These are phyloP conservation scores for Margarornis squamiger DNA, from an alignment of 2,797 vertebrate genomes.

Conservation along the genomic window DNA sequence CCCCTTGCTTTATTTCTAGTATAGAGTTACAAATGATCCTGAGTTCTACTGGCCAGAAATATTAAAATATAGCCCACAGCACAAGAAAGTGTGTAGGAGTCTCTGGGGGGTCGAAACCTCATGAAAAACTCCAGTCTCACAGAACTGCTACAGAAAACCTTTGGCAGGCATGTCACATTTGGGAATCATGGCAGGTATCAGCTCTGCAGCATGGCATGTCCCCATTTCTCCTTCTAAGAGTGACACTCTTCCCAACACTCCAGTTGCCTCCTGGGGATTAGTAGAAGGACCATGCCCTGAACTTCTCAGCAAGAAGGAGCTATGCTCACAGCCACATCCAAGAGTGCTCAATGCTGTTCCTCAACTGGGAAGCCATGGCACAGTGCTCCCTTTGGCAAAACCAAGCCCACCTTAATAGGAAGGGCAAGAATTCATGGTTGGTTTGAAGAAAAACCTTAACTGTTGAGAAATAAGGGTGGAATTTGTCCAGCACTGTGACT, in stretches of 20 bases:
- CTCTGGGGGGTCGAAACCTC: background rate
- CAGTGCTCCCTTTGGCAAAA: background rate
- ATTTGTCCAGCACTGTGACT: background rate
- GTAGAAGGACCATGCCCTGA: background rate
- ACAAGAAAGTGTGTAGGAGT: background rate
- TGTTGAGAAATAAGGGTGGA: background rate
- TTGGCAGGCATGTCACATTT: background rate
- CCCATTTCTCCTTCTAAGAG: background rate
- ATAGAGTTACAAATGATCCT: background rate
- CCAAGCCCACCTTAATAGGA: background rate
- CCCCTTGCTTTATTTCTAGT: background rate
- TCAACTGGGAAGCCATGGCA: background rate
- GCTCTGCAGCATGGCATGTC: background rate
- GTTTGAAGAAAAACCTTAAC: background rate
- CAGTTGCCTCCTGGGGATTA: background rate
- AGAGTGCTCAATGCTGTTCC: background rate
- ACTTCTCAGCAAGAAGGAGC: background rate
- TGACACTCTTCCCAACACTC: background rate
- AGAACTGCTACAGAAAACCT: background rate
- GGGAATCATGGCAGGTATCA: background rate
- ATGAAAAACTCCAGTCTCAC: background rate
- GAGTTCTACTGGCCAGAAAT: background rate
- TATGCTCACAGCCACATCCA: background rate
- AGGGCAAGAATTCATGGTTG: background rate
- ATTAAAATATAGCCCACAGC: background rate